Evolutionary conservation across 2,888 invertebrate genomes (phyloP), one percentile per base, ranked within the genome.

Genomic region (Acholoe squamosa): DNA sequence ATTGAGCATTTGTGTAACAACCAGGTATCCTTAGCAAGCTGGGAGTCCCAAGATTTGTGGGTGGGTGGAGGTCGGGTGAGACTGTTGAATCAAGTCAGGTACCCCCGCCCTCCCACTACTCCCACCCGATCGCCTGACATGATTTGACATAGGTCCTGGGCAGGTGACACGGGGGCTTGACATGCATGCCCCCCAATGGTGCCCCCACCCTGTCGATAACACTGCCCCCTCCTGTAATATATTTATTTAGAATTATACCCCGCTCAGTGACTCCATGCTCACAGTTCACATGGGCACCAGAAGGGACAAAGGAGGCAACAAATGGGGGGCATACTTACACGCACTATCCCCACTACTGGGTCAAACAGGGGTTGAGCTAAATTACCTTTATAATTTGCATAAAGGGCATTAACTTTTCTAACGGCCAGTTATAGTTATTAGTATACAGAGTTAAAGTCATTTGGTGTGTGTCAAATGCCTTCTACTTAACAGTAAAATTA

Each of bases 91-190:
- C 14, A 7, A 43, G 43, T n/a, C n/a, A n/a, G 61, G 61, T 61
- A 12, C 61, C 14, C 61, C 19, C 61, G 12, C 61, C 12, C 61
- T 19, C 61, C 14, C 71, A 7, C 16, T 25, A 67, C 67, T 25
- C 71, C 14, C 7, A 25, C 71, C 16, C 14, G 71, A 25, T 71
- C 71, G 71, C 71, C 71, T 71, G 71, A 71, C 71, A 71, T 71
- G 71, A 71, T 28, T 71, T 71, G 71, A 71, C 71, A 71, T 71
- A 28, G 71, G 71, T 71, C 61, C 14, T 71, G 71, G 71, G 28
- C 71, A 71, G 71, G 71, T 71, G 71, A 71, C 71, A 28, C 25
- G 71, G 71, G 61, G 71, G 25, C 71, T 71, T 28, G 71, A 71
- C 71, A 71, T 71, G 71, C 71, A 71, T 71, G 71, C 71, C 71